Conservation (phyloP, 2,113 vertebrate species). For the Nematolebias whitei region DNA sequence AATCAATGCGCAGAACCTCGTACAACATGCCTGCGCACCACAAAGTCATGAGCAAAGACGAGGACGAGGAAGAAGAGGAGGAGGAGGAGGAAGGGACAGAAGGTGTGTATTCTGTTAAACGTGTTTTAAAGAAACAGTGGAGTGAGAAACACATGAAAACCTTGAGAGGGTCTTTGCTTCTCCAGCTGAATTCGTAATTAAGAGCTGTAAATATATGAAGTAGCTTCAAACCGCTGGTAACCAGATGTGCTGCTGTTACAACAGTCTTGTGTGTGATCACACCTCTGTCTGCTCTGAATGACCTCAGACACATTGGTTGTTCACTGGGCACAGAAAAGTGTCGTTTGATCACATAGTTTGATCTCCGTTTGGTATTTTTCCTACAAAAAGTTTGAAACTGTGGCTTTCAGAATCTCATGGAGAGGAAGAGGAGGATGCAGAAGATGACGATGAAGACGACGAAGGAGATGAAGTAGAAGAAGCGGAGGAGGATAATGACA, state of each 20-base stretch:
- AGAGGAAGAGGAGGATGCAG: constrained; percentile 88
- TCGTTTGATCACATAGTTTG: neutral
- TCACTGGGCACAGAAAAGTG: no score
- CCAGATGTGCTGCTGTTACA: no score
- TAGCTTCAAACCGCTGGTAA: no score
- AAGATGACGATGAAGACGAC: constrained; percentile 94
- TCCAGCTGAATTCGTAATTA: no score
- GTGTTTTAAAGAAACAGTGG: no score
- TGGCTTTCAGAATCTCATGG: constrained; percentile 90
- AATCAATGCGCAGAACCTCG: constrained; percentile 91
- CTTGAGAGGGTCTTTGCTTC: neutral
- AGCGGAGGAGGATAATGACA: constrained; percentile 90
- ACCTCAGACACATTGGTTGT: no score
- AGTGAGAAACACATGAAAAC: no score
- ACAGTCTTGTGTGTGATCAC: no score
- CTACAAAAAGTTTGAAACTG: neutral
- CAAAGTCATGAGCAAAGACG: constrained; percentile 89
- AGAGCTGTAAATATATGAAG: no score
- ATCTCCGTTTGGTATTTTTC: neutral
- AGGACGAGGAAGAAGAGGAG: constrained; percentile 86
- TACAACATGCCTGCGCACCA: constrained; percentile 94
- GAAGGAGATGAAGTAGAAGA: constrained; percentile 95
- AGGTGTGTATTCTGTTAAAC: constrained; percentile 50
- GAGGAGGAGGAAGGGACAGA: constrained; percentile 87
- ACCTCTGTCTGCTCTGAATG: no score